phyloP scores from a whole-genome alignment of 1,140 invertebrate genomes.

The Aphidius ervi region DNA sequence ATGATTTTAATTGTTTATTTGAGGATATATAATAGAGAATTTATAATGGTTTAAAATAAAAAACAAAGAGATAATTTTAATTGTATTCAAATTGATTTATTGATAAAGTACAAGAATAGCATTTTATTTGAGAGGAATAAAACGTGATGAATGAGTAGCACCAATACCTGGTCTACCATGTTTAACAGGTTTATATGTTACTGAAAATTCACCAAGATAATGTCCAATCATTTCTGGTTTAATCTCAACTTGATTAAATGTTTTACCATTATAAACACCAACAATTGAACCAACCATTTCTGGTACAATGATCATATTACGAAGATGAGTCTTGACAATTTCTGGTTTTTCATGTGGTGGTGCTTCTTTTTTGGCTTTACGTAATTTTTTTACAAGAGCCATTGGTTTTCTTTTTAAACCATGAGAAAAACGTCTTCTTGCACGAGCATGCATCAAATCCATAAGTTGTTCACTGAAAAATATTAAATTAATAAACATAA shows the following conservation, averaged over 20 bases:
- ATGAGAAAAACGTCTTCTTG: slow-evolving; percentile 85
- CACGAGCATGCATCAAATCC: slow-evolving; percentile 89
- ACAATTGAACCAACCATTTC: slow-evolving; percentile 99
- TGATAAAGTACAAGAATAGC: too few relatives aligned
- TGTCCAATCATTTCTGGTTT: slow-evolving; percentile 99
- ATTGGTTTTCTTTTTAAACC: slow-evolving; percentile 97
- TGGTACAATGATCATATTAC: slow-evolving; percentile 98
- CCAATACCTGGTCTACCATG: slow-evolving; percentile 99
- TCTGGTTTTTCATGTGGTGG: slow-evolving; percentile 97
- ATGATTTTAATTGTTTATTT: too few relatives aligned
- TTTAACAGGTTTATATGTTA: slow-evolving; percentile 99
- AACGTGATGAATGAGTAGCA: slow-evolving; percentile 99
- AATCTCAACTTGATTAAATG: slow-evolving; percentile 98
- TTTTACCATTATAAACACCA: slow-evolving; percentile 99
- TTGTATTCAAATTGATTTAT: too few relatives aligned
- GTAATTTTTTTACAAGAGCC: slow-evolving; percentile 90
- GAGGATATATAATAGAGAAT: too few relatives aligned
- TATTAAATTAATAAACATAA: slow-evolving; percentile 6
- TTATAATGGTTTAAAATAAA: too few relatives aligned
- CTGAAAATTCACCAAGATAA: slow-evolving; percentile 97
- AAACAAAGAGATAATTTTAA: too few relatives aligned
- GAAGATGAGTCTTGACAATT: slow-evolving; percentile 97
- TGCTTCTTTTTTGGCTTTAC: slow-evolving; percentile 94
- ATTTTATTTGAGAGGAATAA: slow-evolving; percentile 97
- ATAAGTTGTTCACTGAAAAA: slow-evolving; percentile 86